Evolutionary conservation across 2,797 vertebrate species (phyloP).

Genomic region (Lepus oiostolus): DNA sequence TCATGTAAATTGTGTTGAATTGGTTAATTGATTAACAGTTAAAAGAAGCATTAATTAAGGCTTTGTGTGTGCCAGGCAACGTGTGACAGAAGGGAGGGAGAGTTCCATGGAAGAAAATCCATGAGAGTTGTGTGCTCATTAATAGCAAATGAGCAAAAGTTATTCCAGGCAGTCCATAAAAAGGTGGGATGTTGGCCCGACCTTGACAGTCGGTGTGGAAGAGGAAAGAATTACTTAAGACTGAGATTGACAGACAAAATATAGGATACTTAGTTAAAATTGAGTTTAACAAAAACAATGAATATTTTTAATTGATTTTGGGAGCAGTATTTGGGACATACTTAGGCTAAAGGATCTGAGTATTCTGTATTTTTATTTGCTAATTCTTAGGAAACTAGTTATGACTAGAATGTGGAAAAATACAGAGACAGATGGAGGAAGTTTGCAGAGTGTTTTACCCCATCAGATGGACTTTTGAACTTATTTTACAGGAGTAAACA

Average conservation of each 20-base stretch:
- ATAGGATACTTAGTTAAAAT: not conserved
- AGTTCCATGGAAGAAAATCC: not conserved
- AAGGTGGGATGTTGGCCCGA: not conserved
- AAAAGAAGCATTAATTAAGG: constrained; percentile 16
- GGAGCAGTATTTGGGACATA: not conserved
- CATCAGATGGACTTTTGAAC: not conserved
- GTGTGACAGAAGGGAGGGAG: not conserved
- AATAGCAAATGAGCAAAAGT: constrained; percentile 1
- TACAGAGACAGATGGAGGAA: not conserved
- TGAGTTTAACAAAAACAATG: not conserved
- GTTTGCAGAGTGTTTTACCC: not conserved
- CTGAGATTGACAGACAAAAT: not conserved
- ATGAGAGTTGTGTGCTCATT: not conserved
- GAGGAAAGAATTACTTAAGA: not conserved
- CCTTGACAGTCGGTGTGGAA: not conserved
- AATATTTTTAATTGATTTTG: not conserved
- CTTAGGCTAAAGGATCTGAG: not conserved
- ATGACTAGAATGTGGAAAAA: not conserved
- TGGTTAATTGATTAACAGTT: constrained; percentile 24
- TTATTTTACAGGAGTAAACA: constrained; percentile 12
- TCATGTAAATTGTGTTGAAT: not conserved
- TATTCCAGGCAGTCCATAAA: not conserved
- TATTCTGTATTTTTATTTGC: constrained; percentile 2
- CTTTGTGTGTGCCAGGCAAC: not conserved
- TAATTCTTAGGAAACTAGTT: not conserved